phyloP scores from a whole-genome alignment of 1,140 invertebrate species.

The Cydia pomonella region DNA sequence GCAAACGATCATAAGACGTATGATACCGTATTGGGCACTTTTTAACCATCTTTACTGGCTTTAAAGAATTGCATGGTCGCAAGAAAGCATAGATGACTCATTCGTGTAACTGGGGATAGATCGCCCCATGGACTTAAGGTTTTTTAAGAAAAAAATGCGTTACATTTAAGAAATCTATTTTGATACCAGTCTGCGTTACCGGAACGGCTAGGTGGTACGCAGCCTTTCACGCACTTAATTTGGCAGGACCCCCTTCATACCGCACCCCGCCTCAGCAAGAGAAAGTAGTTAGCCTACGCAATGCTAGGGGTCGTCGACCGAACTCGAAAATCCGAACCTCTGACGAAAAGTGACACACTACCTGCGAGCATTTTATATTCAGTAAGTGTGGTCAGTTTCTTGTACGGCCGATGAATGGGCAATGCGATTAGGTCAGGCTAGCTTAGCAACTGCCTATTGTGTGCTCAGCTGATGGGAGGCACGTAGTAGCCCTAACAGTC shows the following conservation, averaged over 20 bases:
- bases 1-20: too few species aligned
- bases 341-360: constrained; percentile 79
- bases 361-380: constrained; percentile 75
- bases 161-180: neutral
- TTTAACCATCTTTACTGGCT: too few species aligned
- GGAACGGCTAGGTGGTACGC: constrained; percentile 54
- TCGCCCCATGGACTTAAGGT: too few species aligned
- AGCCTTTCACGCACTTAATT: constrained; percentile 79
- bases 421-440: constrained; percentile 66
- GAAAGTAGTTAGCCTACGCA: constrained; percentile 80
- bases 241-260: constrained; percentile 74
- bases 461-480: constrained; percentile 36
- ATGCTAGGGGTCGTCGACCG: constrained; percentile 76
- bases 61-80: too few species aligned
- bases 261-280: constrained; percentile 66
- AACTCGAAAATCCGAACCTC: constrained; percentile 77
- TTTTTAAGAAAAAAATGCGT: too few species aligned
- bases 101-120: too few species aligned
- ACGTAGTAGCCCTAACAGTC: constrained; percentile 36
- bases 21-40: too few species aligned
- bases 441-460: constrained; percentile 55
- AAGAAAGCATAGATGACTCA: too few species aligned
- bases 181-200: constrained; percentile 38
- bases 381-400: constrained; percentile 75
- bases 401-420: constrained; percentile 66